These are phyloP conservation scores for Lycorma delicatula DNA, from an alignment of 1,140 invertebrate species.

Conservation along the genomic window DNA sequence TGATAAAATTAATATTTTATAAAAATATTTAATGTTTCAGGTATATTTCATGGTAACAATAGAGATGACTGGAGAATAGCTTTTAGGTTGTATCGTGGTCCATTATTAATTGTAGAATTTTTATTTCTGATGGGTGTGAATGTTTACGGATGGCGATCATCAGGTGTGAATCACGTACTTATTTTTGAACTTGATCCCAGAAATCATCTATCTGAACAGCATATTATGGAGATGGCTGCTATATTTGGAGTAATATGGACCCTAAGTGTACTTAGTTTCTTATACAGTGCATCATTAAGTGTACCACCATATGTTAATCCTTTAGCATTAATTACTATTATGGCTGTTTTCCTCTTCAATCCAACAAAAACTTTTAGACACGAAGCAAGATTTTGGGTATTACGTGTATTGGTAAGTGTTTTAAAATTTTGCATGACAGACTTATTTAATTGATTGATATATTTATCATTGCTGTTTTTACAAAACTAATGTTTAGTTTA, in stretches of 20 bases:
- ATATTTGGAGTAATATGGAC: conserved; percentile 95
- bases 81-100: conserved; percentile 82
- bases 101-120: conserved; percentile 86
- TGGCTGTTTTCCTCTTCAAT: conserved; percentile 84
- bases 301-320: conserved; percentile 90
- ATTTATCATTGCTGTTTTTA: no score
- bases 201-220: conserved; percentile 92
- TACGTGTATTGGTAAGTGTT: conserved; percentile 62
- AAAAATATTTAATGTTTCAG: conserved; percentile 40
- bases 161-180: conserved; percentile 97
- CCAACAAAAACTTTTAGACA: conserved; percentile 87
- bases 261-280: conserved; percentile 67
- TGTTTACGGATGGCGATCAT: conserved; percentile 96
- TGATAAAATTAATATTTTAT: no score
- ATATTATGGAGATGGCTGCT: conserved; percentile 91
- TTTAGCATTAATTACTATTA: conserved; percentile 73
- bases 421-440: no score
- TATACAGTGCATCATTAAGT: conserved; percentile 76
- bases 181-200: conserved; percentile 98
- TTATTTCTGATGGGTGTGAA: conserved; percentile 95
- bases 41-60: conserved; percentile 60
- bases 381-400: conserved; percentile 78
- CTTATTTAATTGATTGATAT: no score
- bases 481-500: no score
- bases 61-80: conserved; percentile 69